phyloP scores from a whole-genome alignment of 53 echinoderm and acorn worm genomes.

The Antedon mediterranea region DNA sequence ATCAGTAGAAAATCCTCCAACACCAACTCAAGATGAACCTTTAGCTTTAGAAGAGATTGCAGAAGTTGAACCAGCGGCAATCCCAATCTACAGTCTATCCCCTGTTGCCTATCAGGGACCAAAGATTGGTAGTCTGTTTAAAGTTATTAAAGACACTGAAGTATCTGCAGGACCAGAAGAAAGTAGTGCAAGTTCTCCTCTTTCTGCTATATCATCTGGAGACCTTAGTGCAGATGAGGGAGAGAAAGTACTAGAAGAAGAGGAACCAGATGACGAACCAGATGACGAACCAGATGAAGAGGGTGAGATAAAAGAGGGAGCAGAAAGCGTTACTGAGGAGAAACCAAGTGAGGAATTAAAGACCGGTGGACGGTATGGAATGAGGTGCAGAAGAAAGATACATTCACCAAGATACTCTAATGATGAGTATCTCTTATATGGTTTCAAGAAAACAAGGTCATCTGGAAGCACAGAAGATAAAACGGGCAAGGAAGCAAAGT shows the following conservation, averaged over 20 bases:
- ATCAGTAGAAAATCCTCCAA: conserved; percentile 43
- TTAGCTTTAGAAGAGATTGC: conserved; percentile 12
- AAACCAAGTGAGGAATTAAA: not conserved
- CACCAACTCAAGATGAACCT: conserved; percentile 73
- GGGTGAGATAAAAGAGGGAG: not conserved
- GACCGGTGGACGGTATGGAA: not conserved
- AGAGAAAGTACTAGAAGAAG: not conserved
- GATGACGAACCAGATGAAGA: not conserved
- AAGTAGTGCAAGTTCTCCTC: not conserved
- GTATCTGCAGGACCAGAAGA: not conserved
- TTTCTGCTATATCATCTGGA: not conserved
- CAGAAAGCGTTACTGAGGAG: not conserved
- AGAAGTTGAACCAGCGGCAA: conserved; percentile 21
- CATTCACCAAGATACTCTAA: not conserved
- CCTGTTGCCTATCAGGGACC: not conserved
- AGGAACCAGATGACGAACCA: not conserved
- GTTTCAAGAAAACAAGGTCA: not conserved
- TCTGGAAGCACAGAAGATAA: not conserved
- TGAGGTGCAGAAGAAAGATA: not conserved
- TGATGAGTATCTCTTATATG: not conserved
- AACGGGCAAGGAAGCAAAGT: not conserved
- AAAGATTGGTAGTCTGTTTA: not conserved
- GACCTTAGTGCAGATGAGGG: not conserved
- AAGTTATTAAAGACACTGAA: not conserved
- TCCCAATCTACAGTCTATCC: conserved; percentile 35